A percentile compares a stretch with the other conserved stretches of the same genome.
Evolutionary conservation across 2,797 vertebrate genomes (phyloP).

Genomic region (Gallinago stenura): DNA sequence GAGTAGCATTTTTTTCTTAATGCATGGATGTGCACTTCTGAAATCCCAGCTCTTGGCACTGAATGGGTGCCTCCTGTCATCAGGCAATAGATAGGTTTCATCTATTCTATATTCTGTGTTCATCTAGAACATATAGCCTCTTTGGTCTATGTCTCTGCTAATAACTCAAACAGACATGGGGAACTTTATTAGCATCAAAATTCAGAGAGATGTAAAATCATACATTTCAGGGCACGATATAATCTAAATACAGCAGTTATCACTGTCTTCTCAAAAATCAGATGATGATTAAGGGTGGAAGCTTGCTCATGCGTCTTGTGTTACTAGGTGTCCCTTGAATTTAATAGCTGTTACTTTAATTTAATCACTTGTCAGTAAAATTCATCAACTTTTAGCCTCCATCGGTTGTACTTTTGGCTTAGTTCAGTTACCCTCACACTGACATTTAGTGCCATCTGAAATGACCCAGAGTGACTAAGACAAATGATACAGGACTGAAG

Average conservation of each 20-base stretch:
- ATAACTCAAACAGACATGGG: background rate
- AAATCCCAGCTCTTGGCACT: background rate
- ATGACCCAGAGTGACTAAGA: background rate
- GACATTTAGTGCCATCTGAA: background rate
- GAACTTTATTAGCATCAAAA: background rate
- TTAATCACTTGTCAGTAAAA: background rate
- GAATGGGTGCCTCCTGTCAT: background rate
- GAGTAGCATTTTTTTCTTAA: background rate
- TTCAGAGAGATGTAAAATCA: background rate
- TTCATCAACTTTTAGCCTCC: background rate
- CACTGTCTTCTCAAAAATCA: background rate
- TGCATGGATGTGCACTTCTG: background rate
- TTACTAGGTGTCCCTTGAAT: background rate
- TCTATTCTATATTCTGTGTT: background rate
- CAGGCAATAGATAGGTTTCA: background rate
- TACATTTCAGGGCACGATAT: background rate
- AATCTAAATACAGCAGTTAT: background rate
- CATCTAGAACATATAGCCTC: background rate
- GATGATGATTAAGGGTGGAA: background rate
- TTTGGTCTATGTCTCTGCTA: background rate
- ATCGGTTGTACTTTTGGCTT: background rate
- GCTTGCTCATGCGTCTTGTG: background rate
- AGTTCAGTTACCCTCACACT: background rate
- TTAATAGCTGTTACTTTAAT: background rate
- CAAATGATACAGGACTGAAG: background rate